Percentiles rank a stretch among this genome's conserved stretches.
Evolutionary conservation across 2,113 vertebrate genomes (phyloP).

Genomic region (Nansenia antarctica): DNA sequence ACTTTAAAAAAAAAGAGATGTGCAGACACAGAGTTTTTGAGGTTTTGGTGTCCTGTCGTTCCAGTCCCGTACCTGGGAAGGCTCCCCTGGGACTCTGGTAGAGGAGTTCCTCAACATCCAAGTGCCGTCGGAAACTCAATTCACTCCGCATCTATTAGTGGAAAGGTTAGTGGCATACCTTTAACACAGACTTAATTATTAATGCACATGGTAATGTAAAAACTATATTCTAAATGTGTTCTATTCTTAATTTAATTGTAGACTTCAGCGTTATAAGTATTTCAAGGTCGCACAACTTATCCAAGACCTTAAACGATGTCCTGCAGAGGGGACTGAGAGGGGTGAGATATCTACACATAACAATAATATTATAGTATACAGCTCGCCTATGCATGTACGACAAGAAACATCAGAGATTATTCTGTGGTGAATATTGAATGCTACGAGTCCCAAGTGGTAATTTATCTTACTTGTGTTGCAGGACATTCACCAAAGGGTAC

Average conservation of each 20-base stretch:
- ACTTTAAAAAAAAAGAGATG: too few species aligned
- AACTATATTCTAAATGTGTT: background rate
- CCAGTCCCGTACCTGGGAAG: slow-evolving; percentile 38
- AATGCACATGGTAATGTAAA: background rate
- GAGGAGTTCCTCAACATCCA: slow-evolving; percentile 71
- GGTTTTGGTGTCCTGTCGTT: slow-evolving; percentile 11
- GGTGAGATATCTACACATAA: slow-evolving; percentile 51
- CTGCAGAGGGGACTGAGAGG: slow-evolving; percentile 13
- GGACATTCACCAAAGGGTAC: slow-evolving; percentile 50
- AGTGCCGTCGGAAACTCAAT: slow-evolving; percentile 58
- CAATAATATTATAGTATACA: too few species aligned
- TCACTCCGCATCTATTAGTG: slow-evolving; percentile 58
- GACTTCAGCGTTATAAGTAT: slow-evolving; percentile 73
- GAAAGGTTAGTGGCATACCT: slow-evolving; percentile 63
- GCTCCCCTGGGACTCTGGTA: slow-evolving; percentile 46
- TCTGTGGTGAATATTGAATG: background rate
- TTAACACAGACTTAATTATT: background rate
- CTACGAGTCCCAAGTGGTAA: background rate
- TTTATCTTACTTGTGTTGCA: slow-evolving; percentile 34
- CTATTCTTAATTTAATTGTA: slow-evolving; percentile 32
- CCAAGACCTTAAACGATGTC: slow-evolving; percentile 44
- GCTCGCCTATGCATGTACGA: background rate
- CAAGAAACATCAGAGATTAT: background rate
- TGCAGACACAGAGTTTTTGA: background rate
- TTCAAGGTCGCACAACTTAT: slow-evolving; percentile 73